These are phyloP conservation scores for Augochlorella aurata DNA, from an alignment of 2,888 invertebrate genomes.

Conservation along the genomic window DNA sequence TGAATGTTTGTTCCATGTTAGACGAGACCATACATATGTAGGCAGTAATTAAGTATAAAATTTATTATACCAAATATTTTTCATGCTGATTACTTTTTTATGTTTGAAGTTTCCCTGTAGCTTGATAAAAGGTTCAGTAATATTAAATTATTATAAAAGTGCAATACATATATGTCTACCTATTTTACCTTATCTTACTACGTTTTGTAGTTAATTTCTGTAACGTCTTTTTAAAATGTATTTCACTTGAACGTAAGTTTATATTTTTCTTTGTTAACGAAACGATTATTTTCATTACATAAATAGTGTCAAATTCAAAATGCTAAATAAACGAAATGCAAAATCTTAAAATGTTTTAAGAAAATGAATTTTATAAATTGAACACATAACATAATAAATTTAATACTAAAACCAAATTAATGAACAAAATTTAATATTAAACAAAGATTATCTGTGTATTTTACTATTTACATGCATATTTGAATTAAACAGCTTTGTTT, in stretches of 20 bases:
- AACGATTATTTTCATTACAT: conserved; percentile 20
- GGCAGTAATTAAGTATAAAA: conserved; percentile 35
- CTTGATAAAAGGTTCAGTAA: conserved; percentile 13
- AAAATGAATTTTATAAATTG: conserved; percentile 12
- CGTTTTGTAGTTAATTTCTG: conserved; percentile 21
- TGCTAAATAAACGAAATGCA: conserved; percentile 10
- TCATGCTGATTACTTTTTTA: neutral
- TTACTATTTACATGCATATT: conserved; percentile 38
- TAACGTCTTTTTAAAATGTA: conserved; percentile 18
- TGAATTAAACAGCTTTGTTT: conserved; percentile 26
- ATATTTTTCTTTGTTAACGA: conserved; percentile 12
- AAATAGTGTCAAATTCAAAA: conserved; percentile 9
- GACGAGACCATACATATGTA: conserved; percentile 34
- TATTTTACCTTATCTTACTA: conserved; percentile 18
- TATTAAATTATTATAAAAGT: conserved; percentile 29
- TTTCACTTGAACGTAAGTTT: conserved; percentile 13
- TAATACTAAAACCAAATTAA: conserved; percentile 7
- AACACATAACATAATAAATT: conserved; percentile 6
- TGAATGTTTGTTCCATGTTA: conserved; percentile 19
- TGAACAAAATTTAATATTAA: conserved; percentile 11
- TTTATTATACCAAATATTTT: conserved; percentile 28
- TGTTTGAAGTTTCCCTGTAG: conserved; percentile 15
- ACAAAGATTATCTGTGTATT: conserved; percentile 20
- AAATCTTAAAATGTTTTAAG: conserved; percentile 1
- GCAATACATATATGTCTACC: conserved; percentile 3